Evolutionary conservation across 2,888 invertebrate species (phyloP), one percentile per base, ranked within the genome.

Genomic region (Apamea sordens): DNA sequence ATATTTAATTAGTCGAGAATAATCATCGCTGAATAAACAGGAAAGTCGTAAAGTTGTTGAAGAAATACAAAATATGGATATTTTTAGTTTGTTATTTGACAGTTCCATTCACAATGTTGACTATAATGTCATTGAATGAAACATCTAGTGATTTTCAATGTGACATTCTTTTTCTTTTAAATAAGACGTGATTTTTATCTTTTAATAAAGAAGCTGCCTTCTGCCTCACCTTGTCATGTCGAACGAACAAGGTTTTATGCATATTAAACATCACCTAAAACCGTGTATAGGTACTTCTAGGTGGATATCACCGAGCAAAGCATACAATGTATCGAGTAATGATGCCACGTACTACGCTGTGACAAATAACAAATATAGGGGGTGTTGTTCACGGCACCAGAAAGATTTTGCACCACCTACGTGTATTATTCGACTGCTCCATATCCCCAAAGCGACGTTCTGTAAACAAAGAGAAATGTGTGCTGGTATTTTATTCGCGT

Each of bases 311-410:
- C 85, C 86, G 86, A 86, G 86, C 82, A 88, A 88, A 88, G 88
- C 88, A 89, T 89, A 82, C 90, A 90, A 90, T 90, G 89, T 92
- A 90, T 88, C 88, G 53, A 83, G 92, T 94, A 95, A 95, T 93
- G 94, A 93, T 93, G 91, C 90, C 95, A 95, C 95, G 95, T 89
- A 86, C 82, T 89, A 86, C 82, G 82, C 81, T 87, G 91, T 91
- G 94, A 93, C 94, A 93, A 91, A 93, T 91, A 93, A 94, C 94
- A 94, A 94, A 94, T 93, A 93, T 90, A 82, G 86, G 90, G 89
- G 89, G 90, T 91, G 91, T 91, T 91, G 92, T 88, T 90, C 91
- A 87, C 90, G 88, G 89, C 90, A 86, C 88, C 91, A 87, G 89
- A 91, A 89, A 92, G 90, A 92, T 92, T 93, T 91, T 89, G 88